Evolutionary conservation across 2,797 vertebrate species (phyloP), one percentile per base, ranked within the genome.

Genomic region (Avahi laniger): DNA sequence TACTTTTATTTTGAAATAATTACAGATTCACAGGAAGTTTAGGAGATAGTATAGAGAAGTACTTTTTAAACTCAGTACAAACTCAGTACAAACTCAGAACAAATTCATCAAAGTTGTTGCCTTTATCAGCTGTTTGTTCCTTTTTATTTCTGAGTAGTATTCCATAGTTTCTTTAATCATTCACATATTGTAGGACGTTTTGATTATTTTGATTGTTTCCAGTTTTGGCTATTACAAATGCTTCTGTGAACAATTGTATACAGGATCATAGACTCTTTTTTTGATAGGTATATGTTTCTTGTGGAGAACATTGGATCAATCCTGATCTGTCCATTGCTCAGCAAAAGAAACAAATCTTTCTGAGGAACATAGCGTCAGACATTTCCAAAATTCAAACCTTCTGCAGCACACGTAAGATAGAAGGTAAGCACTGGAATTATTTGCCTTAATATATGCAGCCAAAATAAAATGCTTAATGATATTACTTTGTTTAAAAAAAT

Each of bases 201-300:
- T 61, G 15, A 69, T 67, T 72, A 7, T 54, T 81, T 50, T 15
- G 12, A 43, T 59, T 69, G 18, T 75, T 83, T 43, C 22, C 22
- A 83, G 43, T 59, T 50, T 72, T 3, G 35, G 28, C 17, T 57
- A 18, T 96, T 86, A 41, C 9, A 26, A 48, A 43, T 48, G 28
- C 14, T 70, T 20, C 26, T 84, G 24, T 8, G 5, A 72, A 30
- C 22, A 17, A 8, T 43, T 33, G 15, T 24, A 54, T 14, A 2
- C 1, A 24, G 48, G 11, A 70, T n/a, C 48, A 41, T 7, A 76
- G 14, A 43, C 1, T 90, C 84, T 79, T 72, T 89, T 76, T 97
- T 92, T 78, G 73, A 83, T 30, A 98, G 98, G 96, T 98, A 0
- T 98, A 98, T 14, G 97, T 98, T 89, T 98, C 98, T 14, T 97